Evolutionary conservation across 2,797 vertebrate species (phyloP).

Genomic region (Hyperoplus lanceolatus): DNA sequence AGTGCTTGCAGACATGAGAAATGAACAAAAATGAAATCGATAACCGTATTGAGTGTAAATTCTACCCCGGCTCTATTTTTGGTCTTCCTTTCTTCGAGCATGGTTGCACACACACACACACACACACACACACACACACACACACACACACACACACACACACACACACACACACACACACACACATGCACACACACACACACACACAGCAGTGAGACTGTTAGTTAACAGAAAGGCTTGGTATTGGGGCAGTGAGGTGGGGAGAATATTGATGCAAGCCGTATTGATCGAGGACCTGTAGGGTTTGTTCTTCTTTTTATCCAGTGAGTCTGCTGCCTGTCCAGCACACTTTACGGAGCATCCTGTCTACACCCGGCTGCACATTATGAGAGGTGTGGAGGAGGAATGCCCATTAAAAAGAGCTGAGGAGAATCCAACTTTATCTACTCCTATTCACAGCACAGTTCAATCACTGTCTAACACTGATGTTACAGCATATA

Average conservation of each 20-base stretch:
- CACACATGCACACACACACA: slow-evolving; percentile 31
- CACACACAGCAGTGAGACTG: slow-evolving; percentile 28
- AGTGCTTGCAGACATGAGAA: slow-evolving; percentile 68
- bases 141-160: slow-evolving; percentile 27
- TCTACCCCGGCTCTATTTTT: slow-evolving; percentile 63
- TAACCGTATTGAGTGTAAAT: slow-evolving; percentile 67
- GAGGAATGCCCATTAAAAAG: slow-evolving; percentile 63
- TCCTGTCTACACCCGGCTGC: slow-evolving; percentile 68
- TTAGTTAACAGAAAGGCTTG: slow-evolving; percentile 69
- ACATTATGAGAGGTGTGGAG: slow-evolving; percentile 74
- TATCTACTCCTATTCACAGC: slow-evolving; percentile 33
- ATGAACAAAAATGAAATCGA: slow-evolving; percentile 74
- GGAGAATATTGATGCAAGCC: slow-evolving; percentile 75
- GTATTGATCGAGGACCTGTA: slow-evolving; percentile 79
- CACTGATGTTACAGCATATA: slow-evolving; percentile 44
- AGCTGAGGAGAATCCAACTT: slow-evolving; percentile 46
- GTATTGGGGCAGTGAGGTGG: slow-evolving; percentile 63
- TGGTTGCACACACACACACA: slow-evolving; percentile 4
- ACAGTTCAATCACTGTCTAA: slow-evolving; percentile 56
- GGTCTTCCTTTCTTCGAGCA: slow-evolving; percentile 50
- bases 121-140: neutral
- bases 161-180: slow-evolving; percentile 20
- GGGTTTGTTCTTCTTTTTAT: slow-evolving; percentile 77
- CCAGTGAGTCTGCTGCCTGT: slow-evolving; percentile 62
- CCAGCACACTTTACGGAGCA: slow-evolving; percentile 72